phyloP scores from a whole-genome alignment of 2,797 vertebrate species.

The Schizopygopsis malacanthus region DNA sequence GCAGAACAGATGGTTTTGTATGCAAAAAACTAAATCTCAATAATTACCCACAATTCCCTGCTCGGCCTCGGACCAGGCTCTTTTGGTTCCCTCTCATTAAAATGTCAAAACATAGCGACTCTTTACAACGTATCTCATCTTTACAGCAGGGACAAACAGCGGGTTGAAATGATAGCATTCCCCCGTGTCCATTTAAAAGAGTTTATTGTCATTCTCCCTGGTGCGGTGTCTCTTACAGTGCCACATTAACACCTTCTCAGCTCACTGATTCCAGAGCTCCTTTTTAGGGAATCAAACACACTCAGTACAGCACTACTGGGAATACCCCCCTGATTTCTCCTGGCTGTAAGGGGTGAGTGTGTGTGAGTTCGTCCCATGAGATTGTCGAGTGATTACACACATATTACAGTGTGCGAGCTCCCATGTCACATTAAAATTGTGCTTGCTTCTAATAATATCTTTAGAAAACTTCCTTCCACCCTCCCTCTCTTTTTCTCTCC shows the following conservation, averaged over 20 bases:
- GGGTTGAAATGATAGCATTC: conserved; percentile 42
- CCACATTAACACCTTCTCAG: conserved; percentile 72
- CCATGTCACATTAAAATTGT: conserved; percentile 71
- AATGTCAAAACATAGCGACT: conserved; percentile 1
- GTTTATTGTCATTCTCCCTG: conserved; percentile 52
- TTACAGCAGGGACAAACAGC: conserved; percentile 13
- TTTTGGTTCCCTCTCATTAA: not conserved
- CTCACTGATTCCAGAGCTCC: conserved; percentile 62
- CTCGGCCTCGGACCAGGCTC: not conserved
- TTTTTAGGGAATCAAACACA: conserved; percentile 64
- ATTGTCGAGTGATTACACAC: conserved; percentile 63
- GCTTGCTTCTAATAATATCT: conserved; percentile 72
- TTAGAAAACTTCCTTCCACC: conserved; percentile 62
- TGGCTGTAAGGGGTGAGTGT: conserved; percentile 27
- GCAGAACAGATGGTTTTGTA: conserved; percentile 2
- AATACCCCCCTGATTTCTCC: conserved; percentile 29
- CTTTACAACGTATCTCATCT: not conserved
- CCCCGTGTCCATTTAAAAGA: conserved; percentile 64
- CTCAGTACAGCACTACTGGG: conserved; percentile 64
- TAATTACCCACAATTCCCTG: conserved; percentile 26
- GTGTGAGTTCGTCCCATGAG: conserved; percentile 52
- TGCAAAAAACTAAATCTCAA: not conserved
- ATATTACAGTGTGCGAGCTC: conserved; percentile 57
- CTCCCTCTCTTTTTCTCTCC: not conserved
- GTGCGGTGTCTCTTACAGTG: conserved; percentile 54